Evolutionary conservation across 1,140 invertebrate genomes (phyloP).

Genomic region (Pogonognathellus flavescens): DNA sequence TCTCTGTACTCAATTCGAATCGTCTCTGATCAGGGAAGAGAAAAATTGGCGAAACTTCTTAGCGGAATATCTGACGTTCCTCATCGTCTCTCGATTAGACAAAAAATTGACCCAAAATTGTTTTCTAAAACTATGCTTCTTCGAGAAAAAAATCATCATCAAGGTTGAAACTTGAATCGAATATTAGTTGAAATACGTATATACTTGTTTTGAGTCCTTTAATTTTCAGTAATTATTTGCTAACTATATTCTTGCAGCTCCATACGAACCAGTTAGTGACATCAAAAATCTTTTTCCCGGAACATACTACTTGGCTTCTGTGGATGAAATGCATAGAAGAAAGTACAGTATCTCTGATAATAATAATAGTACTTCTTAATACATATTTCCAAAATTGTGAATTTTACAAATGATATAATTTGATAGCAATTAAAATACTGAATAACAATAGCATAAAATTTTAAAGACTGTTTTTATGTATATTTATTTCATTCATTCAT

Average conservation of each 20-base stretch:
- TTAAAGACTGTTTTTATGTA: too few relatives aligned
- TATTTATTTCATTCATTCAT: too few relatives aligned
- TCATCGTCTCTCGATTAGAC: constrained; percentile 78
- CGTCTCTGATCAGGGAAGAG: constrained; percentile 74
- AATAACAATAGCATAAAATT: too few relatives aligned
- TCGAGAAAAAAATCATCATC: constrained; percentile 83
- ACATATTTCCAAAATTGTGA: too few relatives aligned
- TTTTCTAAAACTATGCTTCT: constrained; percentile 85
- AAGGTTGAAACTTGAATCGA: constrained; percentile 69
- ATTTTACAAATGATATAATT: too few relatives aligned
- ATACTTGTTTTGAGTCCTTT: not conserved
- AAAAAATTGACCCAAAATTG: constrained; percentile 79
- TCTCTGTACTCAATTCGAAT: constrained; percentile 92
- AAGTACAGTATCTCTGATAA: constrained; percentile 74
- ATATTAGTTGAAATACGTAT: not conserved
- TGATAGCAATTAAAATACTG: too few relatives aligned
- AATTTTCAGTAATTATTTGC: not conserved
- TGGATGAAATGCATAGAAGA: constrained; percentile 89
- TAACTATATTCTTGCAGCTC: constrained; percentile 71
- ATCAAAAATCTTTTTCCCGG: constrained; percentile 84
- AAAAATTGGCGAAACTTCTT: constrained; percentile 77
- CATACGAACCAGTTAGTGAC: constrained; percentile 82
- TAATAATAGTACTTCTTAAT: too few relatives aligned
- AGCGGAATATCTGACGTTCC: constrained; percentile 79
- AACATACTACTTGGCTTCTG: constrained; percentile 88